Evolutionary conservation across 2,797 vertebrate genomes (phyloP).

Genomic region (Chanos chanos): DNA sequence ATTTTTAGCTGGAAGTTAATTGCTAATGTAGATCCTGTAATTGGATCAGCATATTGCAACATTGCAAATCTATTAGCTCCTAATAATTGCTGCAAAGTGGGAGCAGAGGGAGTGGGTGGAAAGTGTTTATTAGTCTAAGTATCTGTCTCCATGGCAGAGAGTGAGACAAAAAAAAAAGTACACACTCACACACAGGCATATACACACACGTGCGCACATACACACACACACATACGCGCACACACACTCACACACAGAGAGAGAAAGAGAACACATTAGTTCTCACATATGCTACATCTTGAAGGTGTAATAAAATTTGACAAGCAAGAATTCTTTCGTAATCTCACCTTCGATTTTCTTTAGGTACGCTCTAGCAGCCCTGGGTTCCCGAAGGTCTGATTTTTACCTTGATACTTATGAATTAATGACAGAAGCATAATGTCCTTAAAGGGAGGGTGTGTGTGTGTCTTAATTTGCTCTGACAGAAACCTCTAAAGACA

Average conservation of each 20-base stretch:
- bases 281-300: too few relatives aligned
- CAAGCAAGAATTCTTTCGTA: conserved; percentile 26
- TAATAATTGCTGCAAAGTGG: conserved; percentile 83
- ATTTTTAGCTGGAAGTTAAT: conserved; percentile 86
- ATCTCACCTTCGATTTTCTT: too few relatives aligned
- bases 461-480: neutral
- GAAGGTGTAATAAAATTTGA: conserved; percentile 19
- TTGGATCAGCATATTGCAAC: conserved; percentile 82
- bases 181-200: conserved; percentile 38
- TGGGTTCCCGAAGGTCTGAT: too few relatives aligned
- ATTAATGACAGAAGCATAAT: too few relatives aligned
- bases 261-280: neutral
- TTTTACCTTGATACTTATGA: too few relatives aligned
- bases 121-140: conserved; percentile 76
- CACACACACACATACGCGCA: too few relatives aligned
- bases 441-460: neutral
- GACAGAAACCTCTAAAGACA: conserved; percentile 4
- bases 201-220: too few relatives aligned
- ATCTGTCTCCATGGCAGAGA: conserved; percentile 61
- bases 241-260: neutral
- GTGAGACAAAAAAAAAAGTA: conserved; percentile 26
- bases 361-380: too few relatives aligned
- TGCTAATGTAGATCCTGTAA: conserved; percentile 83
- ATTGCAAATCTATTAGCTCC: conserved; percentile 82
- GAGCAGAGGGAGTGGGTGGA: conserved; percentile 76